These are phyloP conservation scores for Macrophya annulata DNA, from an alignment of 2,888 invertebrate species.

Conservation along the genomic window DNA sequence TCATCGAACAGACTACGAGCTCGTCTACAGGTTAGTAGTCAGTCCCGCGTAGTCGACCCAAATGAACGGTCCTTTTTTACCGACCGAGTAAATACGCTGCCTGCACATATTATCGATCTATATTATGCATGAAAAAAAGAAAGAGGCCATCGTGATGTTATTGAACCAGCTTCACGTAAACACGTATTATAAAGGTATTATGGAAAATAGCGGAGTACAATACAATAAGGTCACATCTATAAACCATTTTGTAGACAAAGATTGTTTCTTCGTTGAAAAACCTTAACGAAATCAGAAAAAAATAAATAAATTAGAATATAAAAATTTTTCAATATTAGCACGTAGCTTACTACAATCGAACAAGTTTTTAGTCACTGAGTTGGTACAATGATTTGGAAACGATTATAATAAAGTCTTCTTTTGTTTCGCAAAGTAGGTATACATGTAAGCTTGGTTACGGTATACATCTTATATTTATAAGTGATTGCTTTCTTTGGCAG, in stretches of 20 bases:
- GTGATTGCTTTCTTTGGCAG: neutral
- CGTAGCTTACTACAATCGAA: neutral
- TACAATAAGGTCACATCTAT: neutral
- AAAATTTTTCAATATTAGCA: neutral
- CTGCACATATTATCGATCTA: neutral
- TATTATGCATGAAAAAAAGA: slow-evolving; percentile 20
- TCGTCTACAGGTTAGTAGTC: slow-evolving; percentile 70
- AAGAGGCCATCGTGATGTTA: slow-evolving; percentile 16
- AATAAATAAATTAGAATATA: neutral
- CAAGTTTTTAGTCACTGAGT: neutral
- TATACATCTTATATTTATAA: neutral
- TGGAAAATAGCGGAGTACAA: neutral
- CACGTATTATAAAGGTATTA: slow-evolving; percentile 9
- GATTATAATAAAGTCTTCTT: neutral
- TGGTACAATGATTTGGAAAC: neutral
- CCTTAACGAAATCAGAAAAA: neutral
- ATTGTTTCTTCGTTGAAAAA: neutral
- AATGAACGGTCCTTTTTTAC: neutral
- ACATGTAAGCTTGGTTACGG: neutral
- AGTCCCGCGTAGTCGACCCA: neutral
- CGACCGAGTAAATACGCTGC: slow-evolving; percentile 4
- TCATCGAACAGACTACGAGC: slow-evolving; percentile 78
- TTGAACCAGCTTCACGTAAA: slow-evolving; percentile 15
- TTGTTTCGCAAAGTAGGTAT: neutral
- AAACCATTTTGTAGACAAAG: neutral